Evolutionary conservation across 2,797 vertebrate species (phyloP).

Genomic region (Myotis vivesi): DNA sequence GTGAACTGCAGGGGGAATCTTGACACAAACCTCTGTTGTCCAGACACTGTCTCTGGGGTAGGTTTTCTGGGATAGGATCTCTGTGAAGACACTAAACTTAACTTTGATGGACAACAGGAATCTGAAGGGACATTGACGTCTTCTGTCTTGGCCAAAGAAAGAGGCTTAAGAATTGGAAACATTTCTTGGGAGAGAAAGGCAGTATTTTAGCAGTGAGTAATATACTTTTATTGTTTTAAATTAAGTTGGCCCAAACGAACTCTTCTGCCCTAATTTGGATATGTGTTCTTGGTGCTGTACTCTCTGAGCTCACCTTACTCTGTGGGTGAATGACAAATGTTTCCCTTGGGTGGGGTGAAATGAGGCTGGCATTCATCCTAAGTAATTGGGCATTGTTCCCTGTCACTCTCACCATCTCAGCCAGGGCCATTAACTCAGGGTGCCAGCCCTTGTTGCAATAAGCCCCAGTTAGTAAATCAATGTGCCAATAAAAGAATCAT

Average conservation of each 20-base stretch:
- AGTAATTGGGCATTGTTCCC: not conserved
- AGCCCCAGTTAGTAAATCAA: constrained; percentile 8
- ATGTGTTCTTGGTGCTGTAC: not conserved
- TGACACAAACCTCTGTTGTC: not conserved
- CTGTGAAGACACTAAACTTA: not conserved
- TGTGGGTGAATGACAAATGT: not conserved
- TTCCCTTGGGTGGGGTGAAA: constrained; percentile 1
- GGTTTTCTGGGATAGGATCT: not conserved
- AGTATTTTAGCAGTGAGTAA: not conserved
- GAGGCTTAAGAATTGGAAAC: not conserved
- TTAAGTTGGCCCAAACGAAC: not conserved
- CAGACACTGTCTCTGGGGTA: not conserved
- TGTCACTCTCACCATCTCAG: constrained; percentile 42
- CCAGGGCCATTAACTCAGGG: constrained; percentile 38
- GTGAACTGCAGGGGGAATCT: not conserved
- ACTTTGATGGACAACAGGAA: not conserved
- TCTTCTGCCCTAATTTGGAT: not conserved
- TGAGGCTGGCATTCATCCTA: constrained; percentile 31
- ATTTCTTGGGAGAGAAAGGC: not conserved
- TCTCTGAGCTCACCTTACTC: not conserved
- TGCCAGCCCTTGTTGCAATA: constrained; percentile 50
- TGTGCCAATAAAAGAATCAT: not conserved
- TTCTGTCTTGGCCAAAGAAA: not conserved
- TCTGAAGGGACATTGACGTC: not conserved
- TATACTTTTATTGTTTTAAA: not conserved